Conservation (phyloP, 2,113 vertebrate species). For the Physeter macrocephalus region DNA sequence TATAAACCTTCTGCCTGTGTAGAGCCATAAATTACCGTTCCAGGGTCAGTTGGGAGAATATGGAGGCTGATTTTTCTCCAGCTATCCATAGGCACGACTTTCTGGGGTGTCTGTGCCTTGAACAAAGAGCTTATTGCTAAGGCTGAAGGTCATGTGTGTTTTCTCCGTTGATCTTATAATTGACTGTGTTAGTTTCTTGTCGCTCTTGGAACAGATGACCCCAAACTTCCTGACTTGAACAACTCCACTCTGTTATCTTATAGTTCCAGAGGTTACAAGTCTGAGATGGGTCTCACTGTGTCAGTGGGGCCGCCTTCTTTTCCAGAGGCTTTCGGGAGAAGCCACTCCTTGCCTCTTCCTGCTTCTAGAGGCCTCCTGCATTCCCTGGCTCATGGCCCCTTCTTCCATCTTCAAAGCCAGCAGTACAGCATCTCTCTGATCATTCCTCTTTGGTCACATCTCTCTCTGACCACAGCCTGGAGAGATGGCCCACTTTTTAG, state of each 20-base stretch:
- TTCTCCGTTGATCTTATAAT: neutral
- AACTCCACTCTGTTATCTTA: rapidly evolving
- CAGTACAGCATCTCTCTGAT: no score
- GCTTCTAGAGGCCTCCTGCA: rapidly evolving
- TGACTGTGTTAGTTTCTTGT: rapidly evolving
- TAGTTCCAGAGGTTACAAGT: neutral
- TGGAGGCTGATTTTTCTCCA: rapidly evolving
- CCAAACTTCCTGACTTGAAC: neutral
- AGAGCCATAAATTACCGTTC: rapidly evolving
- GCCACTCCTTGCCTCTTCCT: neutral
- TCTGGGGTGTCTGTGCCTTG: rapidly evolving
- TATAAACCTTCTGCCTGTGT: neutral
- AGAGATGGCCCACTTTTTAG: neutral
- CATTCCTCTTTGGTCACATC: rapidly evolving
- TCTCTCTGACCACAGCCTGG: neutral
- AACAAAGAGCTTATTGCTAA: neutral
- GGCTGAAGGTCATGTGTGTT: neutral
- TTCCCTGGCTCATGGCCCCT: neutral
- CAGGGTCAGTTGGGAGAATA: rapidly evolving
- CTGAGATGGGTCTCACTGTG: neutral
- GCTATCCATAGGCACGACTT: rapidly evolving
- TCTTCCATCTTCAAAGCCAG: rapidly evolving
- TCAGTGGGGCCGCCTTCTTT: rapidly evolving
- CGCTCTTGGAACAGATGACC: neutral
- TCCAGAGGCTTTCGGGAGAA: neutral